phyloP scores from a whole-genome alignment of 37 sponge, comb jelly and placozoan species.

The Hexactinellida sp. region DNA sequence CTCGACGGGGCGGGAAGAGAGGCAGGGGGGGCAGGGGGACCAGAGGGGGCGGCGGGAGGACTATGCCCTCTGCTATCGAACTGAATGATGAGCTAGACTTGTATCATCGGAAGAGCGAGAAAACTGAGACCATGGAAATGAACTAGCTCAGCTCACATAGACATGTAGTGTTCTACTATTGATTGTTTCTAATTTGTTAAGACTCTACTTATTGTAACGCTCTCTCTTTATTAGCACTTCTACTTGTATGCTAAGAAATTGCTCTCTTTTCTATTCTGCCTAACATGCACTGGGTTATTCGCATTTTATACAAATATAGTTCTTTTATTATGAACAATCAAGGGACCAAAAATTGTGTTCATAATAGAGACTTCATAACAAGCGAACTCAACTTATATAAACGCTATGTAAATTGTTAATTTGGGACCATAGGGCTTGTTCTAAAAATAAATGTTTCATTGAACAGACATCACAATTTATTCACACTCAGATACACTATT shows the following conservation, averaged over 20 bases:
- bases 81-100: background rate
- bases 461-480: too few species aligned
- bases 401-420: too few species aligned
- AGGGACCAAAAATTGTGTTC: too few species aligned
- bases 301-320: too few species aligned
- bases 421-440: too few species aligned
- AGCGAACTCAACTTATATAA: too few species aligned
- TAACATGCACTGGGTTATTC: too few species aligned
- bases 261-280: too few species aligned
- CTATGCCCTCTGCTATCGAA: background rate
- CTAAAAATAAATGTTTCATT: too few species aligned
- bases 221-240: background rate
- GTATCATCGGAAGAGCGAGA: background rate
- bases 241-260: background rate
- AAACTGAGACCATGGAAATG: background rate
- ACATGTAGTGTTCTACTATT: background rate
- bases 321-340: too few species aligned
- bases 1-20: background rate
- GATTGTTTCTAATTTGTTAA: background rate
- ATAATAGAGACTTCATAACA: too few species aligned
- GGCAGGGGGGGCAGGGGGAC: background rate
- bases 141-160: background rate
- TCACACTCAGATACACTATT: too few species aligned
- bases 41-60: background rate
- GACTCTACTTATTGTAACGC: background rate